Base-by-base conservation (phyloP, 35 echinoderm and acorn worm genomes). In the Heliocidaris erythrogramma region DNA sequence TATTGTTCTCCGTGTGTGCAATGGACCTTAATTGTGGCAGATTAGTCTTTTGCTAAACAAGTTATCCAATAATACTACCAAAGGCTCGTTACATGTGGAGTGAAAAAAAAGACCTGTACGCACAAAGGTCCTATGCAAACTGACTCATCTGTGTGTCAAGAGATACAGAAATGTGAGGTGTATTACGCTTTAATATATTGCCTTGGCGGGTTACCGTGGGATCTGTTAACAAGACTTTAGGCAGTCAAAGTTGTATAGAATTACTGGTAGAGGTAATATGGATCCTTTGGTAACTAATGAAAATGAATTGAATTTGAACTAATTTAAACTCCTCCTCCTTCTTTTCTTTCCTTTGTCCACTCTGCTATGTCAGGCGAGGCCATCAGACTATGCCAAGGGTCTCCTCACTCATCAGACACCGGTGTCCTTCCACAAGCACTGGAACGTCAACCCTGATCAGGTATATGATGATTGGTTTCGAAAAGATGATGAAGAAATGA, bases 401-500 rank as follows among this genome's bases (percentile, higher is more conserved):
- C 96, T 96, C 59, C 97, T 99, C 2, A 59, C 86, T 13, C 96
- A 99, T 31, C 98, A 99, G 47, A 95, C 94, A 32, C 98, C 98
- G 24, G 86, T 99, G 5, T 99, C 98, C 18, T 99, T 99, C 71
- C 98, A 99, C 92, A 99, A 99, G 88, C 98, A 99, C 69, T 93
- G 91, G 53, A 96, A 99, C 35, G 48, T 94, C 17, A 94, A 99
- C 85, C 98, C 98, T 5, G 42, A 93, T 35, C 49, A 96, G 69
- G 95, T 99, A 13, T 97, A 99, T 90, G 87, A 93, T 16, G 94
- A 93, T 10, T 99, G 98, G 98, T 99, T 99, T 49, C 78, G 30
- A 42, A 11, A 94, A 32, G 97, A 88, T 85, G 98, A 99, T 84
- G 95, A 95, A 10, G 31, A 52, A 3, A 52, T 49, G 48, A 52